Percentiles rank a stretch among this genome's conserved stretches.
These are phyloP conservation scores for Paedocypris sp. DNA, from an alignment of 2,113 vertebrate genomes.

Conservation along the genomic window DNA sequence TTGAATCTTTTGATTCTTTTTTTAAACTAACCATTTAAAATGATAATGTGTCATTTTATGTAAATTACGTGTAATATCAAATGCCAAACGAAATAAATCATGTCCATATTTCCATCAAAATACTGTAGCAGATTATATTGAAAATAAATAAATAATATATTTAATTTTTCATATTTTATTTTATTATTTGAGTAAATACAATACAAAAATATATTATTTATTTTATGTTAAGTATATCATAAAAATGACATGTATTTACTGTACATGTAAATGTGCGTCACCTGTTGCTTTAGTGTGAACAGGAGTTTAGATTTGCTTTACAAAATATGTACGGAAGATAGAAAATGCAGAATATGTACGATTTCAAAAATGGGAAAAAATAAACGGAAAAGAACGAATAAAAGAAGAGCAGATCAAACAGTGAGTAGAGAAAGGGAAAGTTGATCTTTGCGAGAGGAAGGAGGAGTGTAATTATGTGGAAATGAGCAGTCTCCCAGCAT, in stretches of 20 bases:
- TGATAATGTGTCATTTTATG: not conserved
- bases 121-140: not conserved
- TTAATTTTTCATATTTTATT: too few species aligned
- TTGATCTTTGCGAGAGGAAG: not conserved
- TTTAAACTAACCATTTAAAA: not conserved
- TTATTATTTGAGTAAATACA: too few species aligned
- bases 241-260: too few species aligned
- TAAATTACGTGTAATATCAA: not conserved
- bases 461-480: slow-evolving; percentile 66
- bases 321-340: too few species aligned
- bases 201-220: too few species aligned
- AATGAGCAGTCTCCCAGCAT: slow-evolving; percentile 62
- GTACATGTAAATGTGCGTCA: too few species aligned
- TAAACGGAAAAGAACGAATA: not conserved
- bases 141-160: not conserved
- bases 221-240: too few species aligned
- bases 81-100: not conserved
- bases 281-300: too few species aligned
- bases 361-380: too few species aligned
- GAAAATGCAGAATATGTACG: slow-evolving; percentile 10
- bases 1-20: not conserved
- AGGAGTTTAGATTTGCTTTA: too few species aligned
- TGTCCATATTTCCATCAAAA: not conserved
- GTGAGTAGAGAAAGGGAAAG: not conserved
- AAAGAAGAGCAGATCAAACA: slow-evolving; percentile 9